Percentiles rank a stretch among this genome's conserved stretches.
Evolutionary conservation across 2,113 vertebrate species (phyloP).

Genomic region (Trematocara zebra): DNA sequence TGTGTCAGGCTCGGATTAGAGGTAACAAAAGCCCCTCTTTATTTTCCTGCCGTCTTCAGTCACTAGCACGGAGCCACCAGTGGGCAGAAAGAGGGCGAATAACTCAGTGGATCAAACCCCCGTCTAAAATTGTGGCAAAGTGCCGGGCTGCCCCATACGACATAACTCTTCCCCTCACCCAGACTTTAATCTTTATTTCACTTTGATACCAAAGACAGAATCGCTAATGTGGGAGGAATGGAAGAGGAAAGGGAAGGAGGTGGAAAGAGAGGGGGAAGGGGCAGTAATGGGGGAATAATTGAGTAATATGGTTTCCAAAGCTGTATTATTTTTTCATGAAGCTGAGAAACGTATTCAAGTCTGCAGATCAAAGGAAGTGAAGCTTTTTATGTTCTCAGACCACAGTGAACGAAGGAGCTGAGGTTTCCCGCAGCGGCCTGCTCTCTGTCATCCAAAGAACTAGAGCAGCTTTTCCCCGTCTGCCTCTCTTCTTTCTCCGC

Average conservation of each 20-base stretch:
- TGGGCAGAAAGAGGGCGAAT: conserved; percentile 30
- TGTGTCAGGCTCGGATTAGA: neutral
- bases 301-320: conserved; percentile 50
- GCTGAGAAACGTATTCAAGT: conserved; percentile 53
- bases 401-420: conserved; percentile 51
- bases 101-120: conserved; percentile 24
- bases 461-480: neutral
- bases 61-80: neutral
- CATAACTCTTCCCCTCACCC: conserved; percentile 55
- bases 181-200: conserved; percentile 68
- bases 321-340: conserved; percentile 36
- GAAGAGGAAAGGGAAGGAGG: conserved; percentile 1
- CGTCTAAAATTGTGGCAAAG: conserved; percentile 64
- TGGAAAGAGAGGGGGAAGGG: neutral
- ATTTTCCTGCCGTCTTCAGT: conserved; percentile 13
- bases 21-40: conserved; percentile 26
- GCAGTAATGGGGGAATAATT: conserved; percentile 43
- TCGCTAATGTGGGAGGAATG: conserved; percentile 49
- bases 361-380: conserved; percentile 60
- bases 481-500: neutral
- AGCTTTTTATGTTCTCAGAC: conserved; percentile 60
- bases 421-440: conserved; percentile 58
- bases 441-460: conserved; percentile 46
- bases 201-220: conserved; percentile 56
- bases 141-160: conserved; percentile 73